Conservation (phyloP, 2,888 invertebrate species). For the Drosophila barbarae region DNA sequence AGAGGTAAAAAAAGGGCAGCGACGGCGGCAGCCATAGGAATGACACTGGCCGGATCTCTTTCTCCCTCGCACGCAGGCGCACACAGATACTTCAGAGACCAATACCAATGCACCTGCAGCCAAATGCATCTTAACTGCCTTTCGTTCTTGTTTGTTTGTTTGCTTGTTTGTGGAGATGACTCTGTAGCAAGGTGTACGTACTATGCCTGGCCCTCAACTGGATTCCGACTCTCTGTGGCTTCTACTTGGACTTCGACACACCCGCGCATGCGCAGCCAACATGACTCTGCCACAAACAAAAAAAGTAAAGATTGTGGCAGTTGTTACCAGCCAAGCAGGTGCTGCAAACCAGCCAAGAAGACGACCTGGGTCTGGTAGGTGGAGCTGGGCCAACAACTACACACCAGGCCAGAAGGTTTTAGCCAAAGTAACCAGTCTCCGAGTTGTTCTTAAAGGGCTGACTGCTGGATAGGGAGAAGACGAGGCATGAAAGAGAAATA, state of each 20-base stretch:
- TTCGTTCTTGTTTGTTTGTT: constrained; percentile 21
- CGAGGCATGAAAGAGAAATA: neutral
- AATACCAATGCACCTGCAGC: constrained; percentile 45
- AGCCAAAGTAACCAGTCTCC: neutral
- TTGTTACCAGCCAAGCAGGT: constrained; percentile 58
- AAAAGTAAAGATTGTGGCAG: constrained; percentile 28
- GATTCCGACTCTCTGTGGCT: constrained; percentile 3
- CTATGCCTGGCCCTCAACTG: constrained; percentile 3
- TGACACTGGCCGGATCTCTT: constrained; percentile 62
- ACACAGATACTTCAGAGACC: constrained; percentile 36
- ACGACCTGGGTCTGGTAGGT: constrained; percentile 60
- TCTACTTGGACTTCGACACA: constrained; percentile 53
- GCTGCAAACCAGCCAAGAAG: constrained; percentile 65
- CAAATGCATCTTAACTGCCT: constrained; percentile 68
- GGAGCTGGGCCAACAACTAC: constrained; percentile 55
- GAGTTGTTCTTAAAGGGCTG: too few relatives aligned
- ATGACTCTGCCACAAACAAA: constrained; percentile 55
- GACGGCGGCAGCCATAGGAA: constrained; percentile 61
- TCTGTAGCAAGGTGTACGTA: constrained; percentile 30
- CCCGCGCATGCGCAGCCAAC: constrained; percentile 68
- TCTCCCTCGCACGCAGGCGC: constrained; percentile 56
- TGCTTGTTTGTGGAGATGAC: constrained; percentile 70
- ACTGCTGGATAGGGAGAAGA: neutral
- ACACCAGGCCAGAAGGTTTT: constrained; percentile 9
- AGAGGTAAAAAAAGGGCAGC: constrained; percentile 51